Percentiles rank a stretch among this genome's conserved stretches.
phyloP scores from a whole-genome alignment of 1,140 invertebrate genomes.

The Temnothorax nylanderi region DNA sequence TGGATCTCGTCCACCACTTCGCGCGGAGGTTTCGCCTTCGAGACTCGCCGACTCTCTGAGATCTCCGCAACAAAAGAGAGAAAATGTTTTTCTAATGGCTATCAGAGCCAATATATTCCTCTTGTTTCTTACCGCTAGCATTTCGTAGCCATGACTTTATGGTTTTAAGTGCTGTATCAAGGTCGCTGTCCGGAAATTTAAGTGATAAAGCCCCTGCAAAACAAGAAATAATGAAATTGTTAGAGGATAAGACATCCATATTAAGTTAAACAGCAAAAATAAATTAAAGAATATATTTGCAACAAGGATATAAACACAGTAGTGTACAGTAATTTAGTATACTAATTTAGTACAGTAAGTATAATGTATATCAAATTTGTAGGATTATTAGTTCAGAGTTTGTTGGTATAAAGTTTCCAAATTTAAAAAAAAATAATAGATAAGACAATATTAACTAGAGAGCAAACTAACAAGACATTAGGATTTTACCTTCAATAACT shows the following conservation, averaged over 20 bases:
- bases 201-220: neutral
- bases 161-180: neutral
- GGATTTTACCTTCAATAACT: constrained; percentile 5
- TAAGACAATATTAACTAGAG: neutral
- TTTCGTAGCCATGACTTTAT: no score
- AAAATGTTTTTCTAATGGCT: no score
- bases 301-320: neutral
- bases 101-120: no score
- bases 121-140: no score
- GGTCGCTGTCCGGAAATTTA: neutral
- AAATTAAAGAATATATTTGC: neutral
- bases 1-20: constrained; percentile 56
- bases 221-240: neutral
- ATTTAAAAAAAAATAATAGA: neutral
- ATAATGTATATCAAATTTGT: neutral
- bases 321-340: neutral
- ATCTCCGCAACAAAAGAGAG: no score
- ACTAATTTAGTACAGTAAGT: neutral
- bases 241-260: neutral
- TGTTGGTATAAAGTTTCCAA: neutral
- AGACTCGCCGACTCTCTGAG: constrained; percentile 69
- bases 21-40: constrained; percentile 65
- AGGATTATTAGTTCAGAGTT: neutral
- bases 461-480: neutral
- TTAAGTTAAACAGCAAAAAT: neutral